A percentile compares a stretch with the other conserved stretches of the same genome.
These are phyloP conservation scores for Malacosoma neustria DNA, from an alignment of 2,888 invertebrate genomes.

Conservation along the genomic window DNA sequence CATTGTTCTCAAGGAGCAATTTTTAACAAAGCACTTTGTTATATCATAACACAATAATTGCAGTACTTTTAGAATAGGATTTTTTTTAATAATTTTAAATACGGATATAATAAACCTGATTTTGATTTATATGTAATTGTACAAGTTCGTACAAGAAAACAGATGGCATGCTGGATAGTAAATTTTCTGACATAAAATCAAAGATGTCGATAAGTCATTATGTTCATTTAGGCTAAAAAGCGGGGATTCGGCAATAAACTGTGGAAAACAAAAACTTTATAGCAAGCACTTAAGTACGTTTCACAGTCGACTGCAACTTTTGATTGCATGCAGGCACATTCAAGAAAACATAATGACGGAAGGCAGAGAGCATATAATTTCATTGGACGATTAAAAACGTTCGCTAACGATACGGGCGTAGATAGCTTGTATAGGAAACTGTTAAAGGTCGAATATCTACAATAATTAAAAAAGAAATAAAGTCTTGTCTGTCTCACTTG, in stretches of 20 bases:
- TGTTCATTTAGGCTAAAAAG: no score
- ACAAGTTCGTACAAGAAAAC: no score
- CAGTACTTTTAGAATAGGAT: not conserved
- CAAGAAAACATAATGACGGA: not conserved
- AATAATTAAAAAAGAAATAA: no score
- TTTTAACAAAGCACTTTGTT: slow-evolving; percentile 10
- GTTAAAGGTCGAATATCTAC: no score
- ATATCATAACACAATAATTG: not conserved
- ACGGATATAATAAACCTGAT: no score
- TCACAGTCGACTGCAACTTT: slow-evolving; percentile 24
- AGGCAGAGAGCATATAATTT: not conserved
- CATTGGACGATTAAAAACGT: not conserved
- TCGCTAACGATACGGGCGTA: slow-evolving; percentile 5
- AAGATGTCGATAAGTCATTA: no score
- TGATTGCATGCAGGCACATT: slow-evolving; percentile 15
- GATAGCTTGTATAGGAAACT: no score
- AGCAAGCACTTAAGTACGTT: slow-evolving; percentile 29
- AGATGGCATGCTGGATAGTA: no score
- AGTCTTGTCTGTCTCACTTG: no score
- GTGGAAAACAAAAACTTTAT: slow-evolving; percentile 25
- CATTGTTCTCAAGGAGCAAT: slow-evolving; percentile 16
- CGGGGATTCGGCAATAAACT: slow-evolving; percentile 10
- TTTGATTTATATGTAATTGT: no score
- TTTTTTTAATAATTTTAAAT: no score
- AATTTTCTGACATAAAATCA: no score